These are phyloP conservation scores for Otus sunia DNA, from an alignment of 2,113 vertebrate species.

Conservation along the genomic window DNA sequence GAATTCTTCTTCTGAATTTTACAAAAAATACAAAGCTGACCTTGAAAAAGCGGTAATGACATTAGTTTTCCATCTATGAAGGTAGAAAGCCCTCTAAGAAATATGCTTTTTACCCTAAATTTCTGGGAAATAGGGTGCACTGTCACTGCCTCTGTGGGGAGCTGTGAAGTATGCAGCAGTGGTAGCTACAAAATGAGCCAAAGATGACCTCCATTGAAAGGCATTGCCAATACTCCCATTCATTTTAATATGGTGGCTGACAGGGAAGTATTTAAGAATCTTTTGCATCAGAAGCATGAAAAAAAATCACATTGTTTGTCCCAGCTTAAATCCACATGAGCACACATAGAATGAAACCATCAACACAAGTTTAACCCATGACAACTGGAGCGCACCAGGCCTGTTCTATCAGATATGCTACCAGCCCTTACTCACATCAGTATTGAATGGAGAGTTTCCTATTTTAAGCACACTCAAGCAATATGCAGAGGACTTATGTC, in stretches of 20 bases:
- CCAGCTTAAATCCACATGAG: background rate
- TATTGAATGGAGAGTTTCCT: background rate
- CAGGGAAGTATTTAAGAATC: background rate
- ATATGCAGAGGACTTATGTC: background rate
- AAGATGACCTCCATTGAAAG: background rate
- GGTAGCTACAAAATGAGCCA: background rate
- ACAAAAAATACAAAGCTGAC: conserved; percentile 69
- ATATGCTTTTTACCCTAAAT: background rate
- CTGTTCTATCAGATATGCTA: background rate
- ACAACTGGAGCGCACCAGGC: background rate
- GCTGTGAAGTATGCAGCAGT: background rate
- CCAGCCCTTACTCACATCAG: background rate
- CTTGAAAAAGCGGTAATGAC: conserved; percentile 73
- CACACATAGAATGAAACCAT: background rate
- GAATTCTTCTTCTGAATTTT: conserved; percentile 63
- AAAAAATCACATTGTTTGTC: background rate
- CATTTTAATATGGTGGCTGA: background rate
- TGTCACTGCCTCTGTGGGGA: background rate
- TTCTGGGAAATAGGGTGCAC: background rate
- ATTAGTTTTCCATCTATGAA: background rate
- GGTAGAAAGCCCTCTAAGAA: background rate
- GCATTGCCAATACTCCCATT: background rate
- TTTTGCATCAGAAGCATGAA: background rate
- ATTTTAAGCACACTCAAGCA: background rate
- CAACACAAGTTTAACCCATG: background rate